phyloP scores from a whole-genome alignment of 2,888 invertebrate genomes.

The Campopleginae sp. region DNA sequence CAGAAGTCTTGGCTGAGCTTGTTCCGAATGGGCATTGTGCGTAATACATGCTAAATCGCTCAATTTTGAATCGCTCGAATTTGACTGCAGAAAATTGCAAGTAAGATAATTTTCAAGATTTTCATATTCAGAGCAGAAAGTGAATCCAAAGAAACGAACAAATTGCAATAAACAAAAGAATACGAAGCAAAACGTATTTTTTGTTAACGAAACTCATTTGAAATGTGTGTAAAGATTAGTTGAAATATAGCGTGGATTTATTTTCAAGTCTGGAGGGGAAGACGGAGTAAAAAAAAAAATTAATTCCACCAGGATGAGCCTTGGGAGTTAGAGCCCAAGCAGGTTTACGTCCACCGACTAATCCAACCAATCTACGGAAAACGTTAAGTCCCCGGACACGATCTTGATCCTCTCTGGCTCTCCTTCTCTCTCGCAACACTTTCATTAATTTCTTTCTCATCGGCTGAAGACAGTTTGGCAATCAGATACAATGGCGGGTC shows the following conservation, averaged over 20 bases:
- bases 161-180: neutral
- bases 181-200: neutral
- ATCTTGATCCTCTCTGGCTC: slow-evolving; percentile 57
- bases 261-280: neutral
- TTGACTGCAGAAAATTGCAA: neutral
- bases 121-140: too few relatives aligned
- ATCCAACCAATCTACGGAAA: slow-evolving; percentile 66
- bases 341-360: slow-evolving; percentile 53
- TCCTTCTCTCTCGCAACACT: slow-evolving; percentile 35
- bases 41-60: neutral
- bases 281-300: slow-evolving; percentile 28
- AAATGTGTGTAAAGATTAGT: neutral
- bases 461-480: slow-evolving; percentile 20
- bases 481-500: neutral
- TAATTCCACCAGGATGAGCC: slow-evolving; percentile 48
- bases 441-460: slow-evolving; percentile 25
- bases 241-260: neutral
- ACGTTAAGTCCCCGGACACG: slow-evolving; percentile 39
- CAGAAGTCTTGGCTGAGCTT: neutral
- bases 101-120: neutral
- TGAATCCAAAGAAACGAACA: neutral
- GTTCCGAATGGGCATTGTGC: slow-evolving; percentile 1
- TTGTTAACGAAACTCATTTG: slow-evolving; percentile 2
- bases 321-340: slow-evolving; percentile 45
- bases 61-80: neutral